Evolutionary conservation across 2,113 vertebrate genomes (phyloP).

Genomic region (Callipepla squamata): DNA sequence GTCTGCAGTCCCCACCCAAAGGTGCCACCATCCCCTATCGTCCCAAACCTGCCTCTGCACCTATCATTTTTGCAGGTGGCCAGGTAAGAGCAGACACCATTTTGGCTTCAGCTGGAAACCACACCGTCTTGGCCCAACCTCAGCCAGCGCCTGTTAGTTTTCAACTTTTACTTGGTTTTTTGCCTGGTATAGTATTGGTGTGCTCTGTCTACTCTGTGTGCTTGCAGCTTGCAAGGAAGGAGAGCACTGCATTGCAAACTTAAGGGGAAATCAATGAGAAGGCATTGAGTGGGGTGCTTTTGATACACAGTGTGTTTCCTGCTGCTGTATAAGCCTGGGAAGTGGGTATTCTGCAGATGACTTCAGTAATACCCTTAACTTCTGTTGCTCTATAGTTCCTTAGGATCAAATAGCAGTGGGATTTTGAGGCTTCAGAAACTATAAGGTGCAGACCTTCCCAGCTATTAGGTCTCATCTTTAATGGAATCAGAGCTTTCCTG

Average conservation of each 20-base stretch:
- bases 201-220: conserved; percentile 23
- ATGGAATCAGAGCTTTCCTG: background rate
- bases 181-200: conserved; percentile 75
- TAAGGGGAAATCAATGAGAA: background rate
- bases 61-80: conserved; percentile 83
- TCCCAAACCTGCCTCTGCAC: conserved; percentile 85
- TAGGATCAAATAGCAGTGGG: background rate
- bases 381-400: background rate
- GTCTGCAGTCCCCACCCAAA: conserved; percentile 90
- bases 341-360: background rate
- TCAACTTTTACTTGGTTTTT: conserved; percentile 70
- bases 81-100: conserved; percentile 83
- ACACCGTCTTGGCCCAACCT: conserved; percentile 87
- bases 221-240: background rate
- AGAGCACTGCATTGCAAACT: conserved; percentile 37
- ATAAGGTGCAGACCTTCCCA: background rate
- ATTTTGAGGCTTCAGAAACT: background rate
- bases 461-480: background rate
- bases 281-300: background rate
- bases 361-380: background rate
- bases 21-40: conserved; percentile 93
- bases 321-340: background rate
- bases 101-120: conserved; percentile 84
- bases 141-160: conserved; percentile 88
- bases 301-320: background rate